A percentile compares a stretch with the other conserved stretches of the same genome.
phyloP scores from a whole-genome alignment of 2,113 vertebrate genomes.

The Oreocharis arfaki region DNA sequence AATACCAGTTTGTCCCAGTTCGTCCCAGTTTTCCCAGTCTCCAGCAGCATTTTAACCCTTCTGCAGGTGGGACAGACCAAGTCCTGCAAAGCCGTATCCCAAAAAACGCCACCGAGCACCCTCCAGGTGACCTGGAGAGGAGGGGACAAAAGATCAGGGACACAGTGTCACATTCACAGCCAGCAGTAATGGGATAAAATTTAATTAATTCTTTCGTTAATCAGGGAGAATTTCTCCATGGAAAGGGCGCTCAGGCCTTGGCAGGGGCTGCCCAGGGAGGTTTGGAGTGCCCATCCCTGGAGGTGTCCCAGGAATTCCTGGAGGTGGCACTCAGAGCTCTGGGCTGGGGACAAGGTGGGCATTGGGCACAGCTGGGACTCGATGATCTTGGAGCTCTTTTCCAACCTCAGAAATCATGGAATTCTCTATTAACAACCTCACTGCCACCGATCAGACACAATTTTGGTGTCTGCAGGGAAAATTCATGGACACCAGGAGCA shows the following conservation, averaged over 20 bases:
- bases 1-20: background rate
- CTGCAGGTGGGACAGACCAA: background rate
- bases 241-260: background rate
- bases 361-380: background rate
- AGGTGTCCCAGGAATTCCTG: background rate
- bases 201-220: too few species aligned
- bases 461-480: background rate
- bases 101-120: background rate
- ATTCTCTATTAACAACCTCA: background rate
- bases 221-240: background rate
- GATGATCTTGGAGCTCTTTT: background rate
- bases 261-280: background rate
- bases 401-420: background rate
- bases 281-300: background rate
- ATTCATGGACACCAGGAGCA: background rate
- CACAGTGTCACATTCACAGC: too few species aligned
- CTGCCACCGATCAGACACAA: fast-evolving
- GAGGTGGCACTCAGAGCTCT: background rate
- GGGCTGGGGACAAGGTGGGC: background rate
- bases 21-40: background rate
- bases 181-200: background rate
- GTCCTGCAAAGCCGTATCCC: background rate
- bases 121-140: background rate
- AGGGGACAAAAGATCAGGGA: background rate
- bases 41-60: background rate